Evolutionary conservation across 2,888 invertebrate species (phyloP).

Genomic region (Barypeithes pellucidus): DNA sequence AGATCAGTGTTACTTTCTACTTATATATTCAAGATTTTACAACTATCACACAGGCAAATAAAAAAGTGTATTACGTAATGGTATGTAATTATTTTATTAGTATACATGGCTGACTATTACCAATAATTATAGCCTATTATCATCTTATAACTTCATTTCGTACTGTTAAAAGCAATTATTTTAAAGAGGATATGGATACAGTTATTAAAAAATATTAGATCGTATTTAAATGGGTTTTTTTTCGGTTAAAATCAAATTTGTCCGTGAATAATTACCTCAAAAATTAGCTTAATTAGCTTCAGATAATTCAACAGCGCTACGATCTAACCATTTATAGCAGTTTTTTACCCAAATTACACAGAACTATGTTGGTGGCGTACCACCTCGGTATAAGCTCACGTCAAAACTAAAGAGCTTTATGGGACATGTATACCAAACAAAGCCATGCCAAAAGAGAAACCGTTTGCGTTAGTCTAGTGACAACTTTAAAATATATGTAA

Average conservation of each 20-base stretch:
- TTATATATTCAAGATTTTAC: conserved; percentile 11
- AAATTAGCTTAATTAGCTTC: too few species aligned
- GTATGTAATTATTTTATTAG: conserved; percentile 27
- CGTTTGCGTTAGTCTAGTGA: too few species aligned
- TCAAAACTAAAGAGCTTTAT: too few species aligned
- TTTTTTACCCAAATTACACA: too few species aligned
- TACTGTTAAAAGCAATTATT: conserved; percentile 19
- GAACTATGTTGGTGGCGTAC: too few species aligned
- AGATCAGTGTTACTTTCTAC: background rate
- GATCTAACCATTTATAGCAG: too few species aligned
- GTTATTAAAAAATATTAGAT: conserved; percentile 13
- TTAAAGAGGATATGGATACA: background rate
- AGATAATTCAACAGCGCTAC: too few species aligned
- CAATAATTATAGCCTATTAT: conserved; percentile 14
- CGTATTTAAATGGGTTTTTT: background rate
- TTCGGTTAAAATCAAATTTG: background rate
- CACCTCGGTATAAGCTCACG: too few species aligned
- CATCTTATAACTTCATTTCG: conserved; percentile 12
- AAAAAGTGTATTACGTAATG: conserved; percentile 14
- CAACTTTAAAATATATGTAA: conserved; percentile 28
- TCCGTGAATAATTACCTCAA: background rate
- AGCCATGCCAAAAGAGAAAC: too few species aligned
- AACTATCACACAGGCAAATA: conserved; percentile 2
- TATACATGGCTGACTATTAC: conserved; percentile 18
- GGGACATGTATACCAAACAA: too few species aligned